A percentile compares a stretch with the other conserved stretches of the same genome.
phyloP scores from a whole-genome alignment of 2,888 invertebrate genomes.

The Vanessa cardui region DNA sequence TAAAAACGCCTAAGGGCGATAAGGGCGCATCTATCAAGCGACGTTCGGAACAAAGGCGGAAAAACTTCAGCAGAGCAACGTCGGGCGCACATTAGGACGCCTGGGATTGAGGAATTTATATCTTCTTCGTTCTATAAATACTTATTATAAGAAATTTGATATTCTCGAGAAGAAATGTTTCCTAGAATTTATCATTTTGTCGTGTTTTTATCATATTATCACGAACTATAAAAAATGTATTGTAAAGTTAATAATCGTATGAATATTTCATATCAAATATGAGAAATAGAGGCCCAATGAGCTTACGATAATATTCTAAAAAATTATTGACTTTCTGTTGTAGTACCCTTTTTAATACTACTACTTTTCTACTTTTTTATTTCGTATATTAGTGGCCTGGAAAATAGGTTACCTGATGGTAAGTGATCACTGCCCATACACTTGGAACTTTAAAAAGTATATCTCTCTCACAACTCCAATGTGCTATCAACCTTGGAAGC shows the following conservation, averaged over 20 bases:
- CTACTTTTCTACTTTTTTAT: too few species aligned
- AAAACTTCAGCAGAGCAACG: conserved; percentile 28
- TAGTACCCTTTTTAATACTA: too few species aligned
- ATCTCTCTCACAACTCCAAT: too few species aligned
- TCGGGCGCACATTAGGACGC: conserved; percentile 22
- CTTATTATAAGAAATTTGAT: conserved; percentile 2
- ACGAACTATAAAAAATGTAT: too few species aligned
- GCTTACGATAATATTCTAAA: background rate
- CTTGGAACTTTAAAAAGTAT: too few species aligned
- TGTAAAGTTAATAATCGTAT: background rate
- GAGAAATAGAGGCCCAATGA: background rate
- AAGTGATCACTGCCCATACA: too few species aligned
- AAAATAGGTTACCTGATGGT: too few species aligned
- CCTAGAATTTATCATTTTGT: background rate
- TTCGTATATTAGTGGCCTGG: too few species aligned
- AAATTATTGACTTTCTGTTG: too few species aligned
- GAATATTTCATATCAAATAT: background rate
- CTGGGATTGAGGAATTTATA: conserved; percentile 24
- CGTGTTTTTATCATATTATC: too few species aligned
- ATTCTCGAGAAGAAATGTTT: background rate
- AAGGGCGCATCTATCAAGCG: conserved; percentile 10
- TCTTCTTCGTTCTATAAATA: conserved; percentile 7
- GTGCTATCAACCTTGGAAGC: too few species aligned
- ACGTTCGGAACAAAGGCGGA: conserved; percentile 7
- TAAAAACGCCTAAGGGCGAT: conserved; percentile 3